phyloP scores from a whole-genome alignment of 2,113 vertebrate genomes.

The Myotis brandtii region DNA sequence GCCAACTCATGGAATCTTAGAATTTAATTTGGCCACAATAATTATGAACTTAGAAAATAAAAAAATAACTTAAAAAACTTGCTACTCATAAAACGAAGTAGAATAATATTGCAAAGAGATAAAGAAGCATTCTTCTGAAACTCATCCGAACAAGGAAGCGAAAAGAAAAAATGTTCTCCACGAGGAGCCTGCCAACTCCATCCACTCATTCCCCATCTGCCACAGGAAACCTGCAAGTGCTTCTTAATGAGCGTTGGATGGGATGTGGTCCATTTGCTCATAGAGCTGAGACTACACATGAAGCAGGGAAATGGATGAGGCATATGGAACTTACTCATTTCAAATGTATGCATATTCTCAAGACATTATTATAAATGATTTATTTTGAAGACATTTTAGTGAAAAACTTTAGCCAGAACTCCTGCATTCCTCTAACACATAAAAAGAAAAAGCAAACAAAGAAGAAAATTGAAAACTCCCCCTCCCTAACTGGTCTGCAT shows the following conservation, averaged over 20 bases:
- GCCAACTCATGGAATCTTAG: background rate
- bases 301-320: background rate
- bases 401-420: background rate
- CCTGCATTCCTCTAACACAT: background rate
- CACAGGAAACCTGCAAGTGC: background rate
- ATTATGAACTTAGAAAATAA: slow-evolving; percentile 11
- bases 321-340: slow-evolving; percentile 29
- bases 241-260: too few relatives aligned
- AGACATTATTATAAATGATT: slow-evolving; percentile 1
- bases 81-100: background rate
- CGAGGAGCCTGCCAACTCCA: background rate
- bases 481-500: background rate
- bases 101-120: background rate
- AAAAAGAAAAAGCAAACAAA: slow-evolving; percentile 4
- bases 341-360: slow-evolving; percentile 40
- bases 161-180: background rate
- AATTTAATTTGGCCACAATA: background rate
- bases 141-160: background rate
- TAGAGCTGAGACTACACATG: background rate
- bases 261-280: background rate
- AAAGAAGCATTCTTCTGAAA: slow-evolving; percentile 10
- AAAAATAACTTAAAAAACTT: background rate
- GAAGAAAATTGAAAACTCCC: background rate
- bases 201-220: background rate
- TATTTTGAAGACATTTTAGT: slow-evolving; percentile 40